Conservation (phyloP, 2,797 vertebrate genomes). For the Rachycentron canadum region DNA sequence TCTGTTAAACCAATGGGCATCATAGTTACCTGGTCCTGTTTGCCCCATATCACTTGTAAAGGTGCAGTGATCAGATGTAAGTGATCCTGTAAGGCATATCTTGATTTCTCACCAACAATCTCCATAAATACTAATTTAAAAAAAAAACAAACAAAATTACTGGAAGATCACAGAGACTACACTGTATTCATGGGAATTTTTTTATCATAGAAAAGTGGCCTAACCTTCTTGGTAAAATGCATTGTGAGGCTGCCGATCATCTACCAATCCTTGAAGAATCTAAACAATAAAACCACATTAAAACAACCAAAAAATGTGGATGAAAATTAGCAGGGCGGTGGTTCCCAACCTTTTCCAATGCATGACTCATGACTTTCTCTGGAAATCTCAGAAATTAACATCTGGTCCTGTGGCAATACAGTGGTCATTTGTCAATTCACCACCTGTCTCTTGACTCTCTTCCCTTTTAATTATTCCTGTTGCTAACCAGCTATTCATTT, state of each 20-base stretch:
- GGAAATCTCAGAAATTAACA: too few relatives aligned
- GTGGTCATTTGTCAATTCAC: too few relatives aligned
- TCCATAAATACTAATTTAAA: slow-evolving; percentile 90
- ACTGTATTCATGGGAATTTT: not conserved
- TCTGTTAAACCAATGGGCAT: not conserved
- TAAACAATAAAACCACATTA: slow-evolving; percentile 66
- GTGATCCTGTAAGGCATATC: slow-evolving; percentile 91
- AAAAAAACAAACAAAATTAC: slow-evolving; percentile 12
- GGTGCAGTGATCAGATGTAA: slow-evolving; percentile 91
- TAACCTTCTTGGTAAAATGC: slow-evolving; percentile 93
- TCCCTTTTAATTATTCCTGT: too few relatives aligned
- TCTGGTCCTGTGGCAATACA: too few relatives aligned
- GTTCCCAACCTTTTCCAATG: too few relatives aligned
- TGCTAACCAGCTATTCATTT: too few relatives aligned
- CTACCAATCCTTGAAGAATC: slow-evolving; percentile 96
- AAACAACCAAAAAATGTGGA: not conserved
- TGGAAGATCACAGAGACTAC: not conserved
- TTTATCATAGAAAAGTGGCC: slow-evolving; percentile 53
- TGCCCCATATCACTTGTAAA: slow-evolving; percentile 97
- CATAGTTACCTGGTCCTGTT: slow-evolving; percentile 93
- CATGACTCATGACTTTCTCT: too few relatives aligned
- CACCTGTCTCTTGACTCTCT: too few relatives aligned
- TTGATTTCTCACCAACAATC: slow-evolving; percentile 89
- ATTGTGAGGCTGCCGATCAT: slow-evolving; percentile 95
- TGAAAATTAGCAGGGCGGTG: not conserved